These are phyloP conservation scores for Laupala kohalensis DNA, from an alignment of 1,140 invertebrate species.

Conservation along the genomic window DNA sequence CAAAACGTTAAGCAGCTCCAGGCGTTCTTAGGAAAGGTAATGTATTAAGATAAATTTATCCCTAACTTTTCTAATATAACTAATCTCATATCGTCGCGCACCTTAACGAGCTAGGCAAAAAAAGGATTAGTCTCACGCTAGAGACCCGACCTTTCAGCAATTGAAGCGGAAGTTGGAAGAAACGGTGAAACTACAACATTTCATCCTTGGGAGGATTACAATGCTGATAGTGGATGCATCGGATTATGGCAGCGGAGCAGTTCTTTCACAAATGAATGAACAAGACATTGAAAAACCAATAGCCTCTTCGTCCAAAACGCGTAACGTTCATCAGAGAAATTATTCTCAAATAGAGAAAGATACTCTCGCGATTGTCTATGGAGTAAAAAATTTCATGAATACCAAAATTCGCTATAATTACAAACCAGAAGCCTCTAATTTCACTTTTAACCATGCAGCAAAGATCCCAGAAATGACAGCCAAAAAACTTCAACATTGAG, in stretches of 20 bases:
- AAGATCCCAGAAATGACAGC: no score
- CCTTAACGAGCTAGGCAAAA: no score
- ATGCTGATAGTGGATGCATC: conserved; percentile 22
- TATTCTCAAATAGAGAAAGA: conserved; percentile 37
- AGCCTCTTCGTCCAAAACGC: conserved; percentile 23
- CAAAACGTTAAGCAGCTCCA: no score
- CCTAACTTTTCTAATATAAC: no score
- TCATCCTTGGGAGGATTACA: conserved; percentile 7
- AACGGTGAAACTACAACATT: conserved; percentile 10
- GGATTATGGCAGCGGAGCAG: conserved; percentile 21
- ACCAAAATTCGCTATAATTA: no score
- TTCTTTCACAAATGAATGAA: conserved; percentile 21
- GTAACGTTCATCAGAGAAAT: conserved; percentile 27
- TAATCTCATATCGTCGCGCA: no score
- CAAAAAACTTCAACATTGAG: no score
- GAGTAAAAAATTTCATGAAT: conserved; percentile 34
- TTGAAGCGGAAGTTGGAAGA: background rate
- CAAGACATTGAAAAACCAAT: conserved; percentile 22
- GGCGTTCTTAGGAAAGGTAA: no score
- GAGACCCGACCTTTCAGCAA: background rate
- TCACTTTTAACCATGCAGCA: no score
- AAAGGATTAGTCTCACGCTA: background rate
- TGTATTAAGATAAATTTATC: no score
- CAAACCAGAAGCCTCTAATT: no score
- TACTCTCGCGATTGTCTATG: conserved; percentile 30